phyloP scores from a whole-genome alignment of 1,140 invertebrate species.

The Rhyacophila brunnea region DNA sequence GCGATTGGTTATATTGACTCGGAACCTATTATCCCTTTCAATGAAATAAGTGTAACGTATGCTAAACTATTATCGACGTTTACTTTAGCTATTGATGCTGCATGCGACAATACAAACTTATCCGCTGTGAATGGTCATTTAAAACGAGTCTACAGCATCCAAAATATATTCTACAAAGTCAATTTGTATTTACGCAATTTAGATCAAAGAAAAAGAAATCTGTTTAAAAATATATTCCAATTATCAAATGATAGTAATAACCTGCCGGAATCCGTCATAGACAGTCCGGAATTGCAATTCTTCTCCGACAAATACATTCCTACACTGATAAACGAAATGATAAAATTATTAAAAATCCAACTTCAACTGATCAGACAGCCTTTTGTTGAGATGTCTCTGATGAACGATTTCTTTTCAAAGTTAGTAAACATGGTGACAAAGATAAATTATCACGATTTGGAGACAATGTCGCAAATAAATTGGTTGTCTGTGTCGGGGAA shows the following conservation, averaged over 20 bases:
- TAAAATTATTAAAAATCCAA: conserved; percentile 4
- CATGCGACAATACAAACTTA: conserved; percentile 10
- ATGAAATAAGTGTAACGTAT: conserved; percentile 18
- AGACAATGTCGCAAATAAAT: conserved; percentile 6
- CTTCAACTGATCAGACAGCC: conserved; percentile 5
- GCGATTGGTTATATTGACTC: background rate
- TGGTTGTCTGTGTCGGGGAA: background rate
- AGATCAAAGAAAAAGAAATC: conserved; percentile 5
- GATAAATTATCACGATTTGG: conserved; percentile 12
- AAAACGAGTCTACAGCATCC: conserved; percentile 11
- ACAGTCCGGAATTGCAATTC: background rate
- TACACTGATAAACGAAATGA: background rate
- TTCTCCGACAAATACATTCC: background rate
- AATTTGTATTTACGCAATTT: conserved; percentile 13
- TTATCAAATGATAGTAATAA: background rate
- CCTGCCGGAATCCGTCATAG: background rate
- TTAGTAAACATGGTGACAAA: conserved; percentile 4
- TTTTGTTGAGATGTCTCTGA: conserved; percentile 2
- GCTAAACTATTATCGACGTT: conserved; percentile 8
- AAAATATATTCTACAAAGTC: conserved; percentile 17
- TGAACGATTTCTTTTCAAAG: conserved; percentile 12
- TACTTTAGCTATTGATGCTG: conserved; percentile 3
- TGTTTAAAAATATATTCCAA: background rate
- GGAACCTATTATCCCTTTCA: conserved; percentile 1
- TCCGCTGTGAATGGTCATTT: conserved; percentile 22